A percentile compares a stretch with the other conserved stretches of the same genome.
Evolutionary conservation across 2,113 vertebrate genomes (phyloP).

Genomic region (Pomatorhinus ruficollis): DNA sequence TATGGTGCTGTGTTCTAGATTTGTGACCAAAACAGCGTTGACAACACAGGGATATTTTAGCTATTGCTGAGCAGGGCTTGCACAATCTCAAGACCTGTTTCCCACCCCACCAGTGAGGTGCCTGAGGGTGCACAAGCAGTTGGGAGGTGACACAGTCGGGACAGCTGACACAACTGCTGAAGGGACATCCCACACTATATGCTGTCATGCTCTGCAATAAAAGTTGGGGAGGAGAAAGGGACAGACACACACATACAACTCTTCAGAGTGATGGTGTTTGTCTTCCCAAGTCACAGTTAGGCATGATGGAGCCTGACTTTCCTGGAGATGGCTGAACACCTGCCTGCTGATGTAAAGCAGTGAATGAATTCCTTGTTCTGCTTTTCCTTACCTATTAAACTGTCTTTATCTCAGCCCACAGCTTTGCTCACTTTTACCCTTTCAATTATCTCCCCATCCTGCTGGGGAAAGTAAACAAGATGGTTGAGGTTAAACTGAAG

Average conservation of each 20-base stretch:
- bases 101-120: rapidly evolving
- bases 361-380: neutral
- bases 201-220: neutral
- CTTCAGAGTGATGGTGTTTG: neutral
- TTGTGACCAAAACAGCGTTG: neutral
- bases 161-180: neutral
- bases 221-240: neutral
- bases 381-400: neutral
- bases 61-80: neutral
- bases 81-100: neutral
- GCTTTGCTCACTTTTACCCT: neutral
- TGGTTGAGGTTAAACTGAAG: neutral
- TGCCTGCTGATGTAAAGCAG: neutral
- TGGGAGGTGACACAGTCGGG: rapidly evolving
- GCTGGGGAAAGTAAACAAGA: neutral
- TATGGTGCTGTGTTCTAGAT: neutral
- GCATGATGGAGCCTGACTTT: rapidly evolving
- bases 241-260: neutral
- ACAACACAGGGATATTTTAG: neutral
- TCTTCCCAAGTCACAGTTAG: neutral
- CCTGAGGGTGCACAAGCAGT: neutral
- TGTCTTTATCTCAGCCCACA: neutral
- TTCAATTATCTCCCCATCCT: neutral
- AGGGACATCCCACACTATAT: neutral
- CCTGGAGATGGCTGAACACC: neutral